Percentiles rank a stretch among this genome's conserved stretches.
These are phyloP conservation scores for Diplogasteroides magnus DNA, from an alignment of 1,140 invertebrate species.

Conservation along the genomic window DNA sequence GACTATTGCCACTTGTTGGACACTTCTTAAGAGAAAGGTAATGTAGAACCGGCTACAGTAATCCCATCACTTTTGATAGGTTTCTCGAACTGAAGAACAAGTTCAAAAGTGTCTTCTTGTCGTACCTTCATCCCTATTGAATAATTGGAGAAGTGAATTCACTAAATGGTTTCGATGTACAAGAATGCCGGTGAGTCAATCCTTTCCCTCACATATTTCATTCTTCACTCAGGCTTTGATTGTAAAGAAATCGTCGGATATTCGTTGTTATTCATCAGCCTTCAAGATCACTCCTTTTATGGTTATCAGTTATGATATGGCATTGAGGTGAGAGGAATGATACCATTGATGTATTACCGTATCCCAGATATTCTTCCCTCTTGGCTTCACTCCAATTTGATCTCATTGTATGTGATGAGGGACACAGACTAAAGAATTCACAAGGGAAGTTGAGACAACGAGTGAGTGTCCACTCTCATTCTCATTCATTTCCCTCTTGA, in stretches of 20 bases:
- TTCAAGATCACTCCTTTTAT: slow-evolving; percentile 16
- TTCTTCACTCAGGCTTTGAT: neutral
- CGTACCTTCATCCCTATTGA: slow-evolving; percentile 23
- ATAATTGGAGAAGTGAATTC: slow-evolving; percentile 29
- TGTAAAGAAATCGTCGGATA: slow-evolving; percentile 12
- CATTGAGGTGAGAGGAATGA: slow-evolving; percentile 6
- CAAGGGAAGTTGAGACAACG: slow-evolving; percentile 10
- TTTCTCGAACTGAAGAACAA: neutral
- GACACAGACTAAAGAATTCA: slow-evolving; percentile 23
- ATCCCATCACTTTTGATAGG: neutral
- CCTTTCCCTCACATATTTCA: neutral
- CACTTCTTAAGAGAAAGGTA: slow-evolving; percentile 15
- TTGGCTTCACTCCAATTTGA: slow-evolving; percentile 6
- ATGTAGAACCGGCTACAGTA: neutral
- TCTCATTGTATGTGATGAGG: slow-evolving; percentile 27
- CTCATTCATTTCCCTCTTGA: slow-evolving; percentile 5
- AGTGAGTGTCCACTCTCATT: neutral
- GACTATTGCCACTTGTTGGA: slow-evolving; percentile 21
- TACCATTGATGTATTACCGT: neutral
- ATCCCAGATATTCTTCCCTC: neutral
- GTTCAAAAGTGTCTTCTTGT: slow-evolving; percentile 14
- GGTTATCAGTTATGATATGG: slow-evolving; percentile 29
- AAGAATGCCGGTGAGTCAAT: slow-evolving; percentile 13
- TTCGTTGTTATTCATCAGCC: slow-evolving; percentile 6
- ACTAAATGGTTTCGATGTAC: slow-evolving; percentile 17